Percentiles rank a stretch among this genome's conserved stretches.
phyloP scores from a whole-genome alignment of 2,888 invertebrate genomes.

The Drosophila barbarae region DNA sequence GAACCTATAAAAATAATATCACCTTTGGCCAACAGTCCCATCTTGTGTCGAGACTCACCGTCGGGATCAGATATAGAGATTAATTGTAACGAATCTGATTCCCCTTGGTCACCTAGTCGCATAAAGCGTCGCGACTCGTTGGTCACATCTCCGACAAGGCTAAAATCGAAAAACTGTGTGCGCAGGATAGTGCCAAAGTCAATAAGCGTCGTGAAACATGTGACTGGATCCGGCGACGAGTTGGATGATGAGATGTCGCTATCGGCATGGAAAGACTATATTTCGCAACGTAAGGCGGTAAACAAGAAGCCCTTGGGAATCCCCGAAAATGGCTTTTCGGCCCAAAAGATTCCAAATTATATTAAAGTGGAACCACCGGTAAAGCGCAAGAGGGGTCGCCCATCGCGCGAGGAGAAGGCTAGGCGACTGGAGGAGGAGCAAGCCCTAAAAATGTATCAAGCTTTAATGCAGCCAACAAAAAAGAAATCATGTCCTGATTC shows the following conservation, averaged over 20 bases:
- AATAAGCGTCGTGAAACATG: not conserved
- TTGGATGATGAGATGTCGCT: not conserved
- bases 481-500: not conserved
- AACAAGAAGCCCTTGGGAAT: not conserved
- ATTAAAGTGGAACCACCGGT: not conserved
- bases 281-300: not conserved
- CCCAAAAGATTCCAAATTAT: too few relatives aligned
- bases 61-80: too few relatives aligned
- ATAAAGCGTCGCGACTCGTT: not conserved
- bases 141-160: too few relatives aligned
- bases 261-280: not conserved
- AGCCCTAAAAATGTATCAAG: not conserved
- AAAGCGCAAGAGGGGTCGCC: conserved; percentile 7
- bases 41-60: not conserved
- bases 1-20: not conserved
- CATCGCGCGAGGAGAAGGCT: conserved; percentile 1
- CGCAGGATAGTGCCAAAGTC: not conserved
- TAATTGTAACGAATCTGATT: not conserved
- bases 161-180: not conserved
- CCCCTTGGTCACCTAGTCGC: not conserved
- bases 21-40: not conserved
- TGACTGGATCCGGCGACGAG: not conserved
- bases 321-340: not conserved
- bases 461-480: too few relatives aligned
- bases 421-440: not conserved